Base-by-base conservation (phyloP, 92 coral and sea anemone genomes). In the Hydrozoanthus gracilis region DNA sequence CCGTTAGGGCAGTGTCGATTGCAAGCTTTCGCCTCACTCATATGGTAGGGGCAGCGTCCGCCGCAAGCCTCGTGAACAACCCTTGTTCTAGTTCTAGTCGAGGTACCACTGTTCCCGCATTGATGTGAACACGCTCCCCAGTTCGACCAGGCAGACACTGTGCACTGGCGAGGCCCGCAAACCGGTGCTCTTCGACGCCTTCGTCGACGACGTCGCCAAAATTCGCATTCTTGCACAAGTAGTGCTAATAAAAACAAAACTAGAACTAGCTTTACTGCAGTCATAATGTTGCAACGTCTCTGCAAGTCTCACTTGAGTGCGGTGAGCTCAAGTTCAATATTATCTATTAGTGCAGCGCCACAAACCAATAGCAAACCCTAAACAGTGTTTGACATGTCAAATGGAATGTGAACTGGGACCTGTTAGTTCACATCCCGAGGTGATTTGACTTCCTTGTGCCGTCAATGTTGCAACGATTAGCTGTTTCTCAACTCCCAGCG, bases 101-200 rank as follows among this genome's bases (percentile, higher is more conserved):
- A 89, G 8, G 88, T 84, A 9, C 96, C 96, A 56, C 90, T 91
- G 4, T 87, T 87, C 1, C 96, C 95, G 70, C 94, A 93, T 48
- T 84, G 93, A 48, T 89, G 93, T 7, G 87, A 64, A 54, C 96
- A 91, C 6, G 66, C 83, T 54, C 93, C 87, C 96, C 95, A 94
- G 17, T 87, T 74, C 3, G 91, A 20, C 98, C 98, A 96, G 4
- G 73, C 27, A 6, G 89, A 45, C 7, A 92, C 96, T 5, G 51
- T 88, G 48, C 98, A 96, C 76, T 96, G 89, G 2, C 88, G 72
- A 2, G 95, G 71, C 8, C 52, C 18, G 48, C 94, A 89, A 11
- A 92, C 91, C 3, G 95, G 95, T 4, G 95, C 93, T 7, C 92
- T 39, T 35, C 92, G 83, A 39, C 90, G 58, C 2, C 96, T 80